Evolutionary conservation across 2,113 vertebrate genomes (phyloP).

Genomic region (Calidris pygmaea): DNA sequence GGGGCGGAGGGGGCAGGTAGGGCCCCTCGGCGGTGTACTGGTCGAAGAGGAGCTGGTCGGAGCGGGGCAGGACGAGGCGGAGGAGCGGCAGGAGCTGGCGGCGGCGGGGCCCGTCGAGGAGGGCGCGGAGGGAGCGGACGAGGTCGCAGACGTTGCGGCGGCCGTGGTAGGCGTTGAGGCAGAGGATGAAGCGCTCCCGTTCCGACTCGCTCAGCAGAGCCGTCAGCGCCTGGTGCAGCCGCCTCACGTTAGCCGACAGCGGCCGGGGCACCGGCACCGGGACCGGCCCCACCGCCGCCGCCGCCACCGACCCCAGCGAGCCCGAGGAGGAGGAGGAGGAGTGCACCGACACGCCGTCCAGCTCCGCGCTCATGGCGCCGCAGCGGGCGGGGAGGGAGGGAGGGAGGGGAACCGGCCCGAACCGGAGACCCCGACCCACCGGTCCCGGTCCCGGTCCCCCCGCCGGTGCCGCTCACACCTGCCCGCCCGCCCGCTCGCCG

Average conservation of each 20-base stretch:
- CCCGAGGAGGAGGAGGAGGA: conserved; percentile 86
- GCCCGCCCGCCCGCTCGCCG: not conserved
- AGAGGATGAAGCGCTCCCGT: conserved; percentile 94
- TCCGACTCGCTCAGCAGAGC: conserved; percentile 90
- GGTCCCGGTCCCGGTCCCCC: too few relatives aligned
- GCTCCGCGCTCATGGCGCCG: conserved; percentile 28
- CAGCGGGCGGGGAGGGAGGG: too few relatives aligned
- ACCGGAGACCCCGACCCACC: not conserved
- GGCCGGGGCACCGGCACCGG: conserved; percentile 83
- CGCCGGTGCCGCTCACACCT: not conserved
- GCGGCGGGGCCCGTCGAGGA: conserved; percentile 89
- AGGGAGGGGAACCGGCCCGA: not conserved
- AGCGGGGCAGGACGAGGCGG: conserved; percentile 92
- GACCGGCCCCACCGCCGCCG: conserved; percentile 11
- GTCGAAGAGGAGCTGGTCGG: conserved; percentile 96
- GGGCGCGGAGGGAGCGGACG: conserved; percentile 90
- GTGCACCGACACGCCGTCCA: conserved; percentile 70
- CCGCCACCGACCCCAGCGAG: conserved; percentile 72
- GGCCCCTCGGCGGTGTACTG: conserved; percentile 95
- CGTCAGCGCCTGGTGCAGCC: conserved; percentile 92
- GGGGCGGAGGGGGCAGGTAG: conserved; percentile 69
- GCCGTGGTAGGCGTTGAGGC: conserved; percentile 93
- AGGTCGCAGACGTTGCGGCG: conserved; percentile 96
- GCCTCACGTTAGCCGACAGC: conserved; percentile 91
- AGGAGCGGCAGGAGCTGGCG: conserved; percentile 93